Percentiles rank a stretch among this genome's conserved stretches.
Conservation (phyloP, 2,888 invertebrate species). For the Cancer borealis region DNA sequence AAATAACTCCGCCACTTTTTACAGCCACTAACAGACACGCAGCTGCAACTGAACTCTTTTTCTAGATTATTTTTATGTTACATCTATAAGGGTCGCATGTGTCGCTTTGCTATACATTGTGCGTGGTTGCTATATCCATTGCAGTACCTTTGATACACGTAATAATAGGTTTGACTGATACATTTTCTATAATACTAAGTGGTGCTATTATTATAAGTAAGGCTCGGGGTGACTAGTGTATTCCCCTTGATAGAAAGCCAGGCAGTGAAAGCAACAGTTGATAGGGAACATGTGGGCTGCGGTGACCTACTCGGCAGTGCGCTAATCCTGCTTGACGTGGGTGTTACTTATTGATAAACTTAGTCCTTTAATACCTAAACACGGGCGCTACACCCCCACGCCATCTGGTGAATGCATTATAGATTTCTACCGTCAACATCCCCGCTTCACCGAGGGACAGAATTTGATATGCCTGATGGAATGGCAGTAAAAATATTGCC, state of each 20-base stretch:
- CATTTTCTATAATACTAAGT: background rate
- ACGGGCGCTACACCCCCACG: background rate
- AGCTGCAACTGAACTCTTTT: background rate
- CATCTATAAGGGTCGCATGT: background rate
- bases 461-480: background rate
- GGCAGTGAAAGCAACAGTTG: background rate
- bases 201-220: background rate
- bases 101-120: background rate
- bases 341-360: background rate
- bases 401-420: background rate
- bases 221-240: background rate
- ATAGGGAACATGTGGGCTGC: background rate
- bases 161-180: background rate
- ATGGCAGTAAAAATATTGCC: background rate
- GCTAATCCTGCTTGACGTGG: background rate
- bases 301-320: background rate
- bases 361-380: background rate
- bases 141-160: background rate
- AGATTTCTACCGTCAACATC: background rate
- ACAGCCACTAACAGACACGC: background rate
- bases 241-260: background rate
- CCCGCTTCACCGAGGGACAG: background rate
- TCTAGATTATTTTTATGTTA: background rate
- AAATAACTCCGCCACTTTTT: background rate
- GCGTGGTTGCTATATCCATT: background rate